These are phyloP conservation scores for Pollachius pollachius DNA, from an alignment of 2,113 vertebrate genomes.

Conservation along the genomic window DNA sequence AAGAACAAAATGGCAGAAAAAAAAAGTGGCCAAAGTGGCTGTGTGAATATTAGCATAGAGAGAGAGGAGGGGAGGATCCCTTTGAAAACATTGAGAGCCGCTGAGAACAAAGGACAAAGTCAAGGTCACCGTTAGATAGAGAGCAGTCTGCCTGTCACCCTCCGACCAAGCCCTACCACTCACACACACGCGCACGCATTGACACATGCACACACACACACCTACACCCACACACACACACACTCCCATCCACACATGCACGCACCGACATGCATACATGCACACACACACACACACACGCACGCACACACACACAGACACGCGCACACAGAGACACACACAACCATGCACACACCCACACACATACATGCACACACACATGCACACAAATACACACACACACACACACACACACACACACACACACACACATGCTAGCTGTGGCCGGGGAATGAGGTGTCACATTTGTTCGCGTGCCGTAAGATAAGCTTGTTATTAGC, in stretches of 20 bases:
- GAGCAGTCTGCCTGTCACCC: conserved; percentile 33
- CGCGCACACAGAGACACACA: too few species aligned
- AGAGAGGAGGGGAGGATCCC: conserved; percentile 6
- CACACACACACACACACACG: conserved; percentile 12
- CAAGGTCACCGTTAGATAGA: conserved; percentile 66
- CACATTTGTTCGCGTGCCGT: conserved; percentile 54
- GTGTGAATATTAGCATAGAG: conserved; percentile 60
- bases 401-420: conserved; percentile 4
- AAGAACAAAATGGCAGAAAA: conserved; percentile 31
- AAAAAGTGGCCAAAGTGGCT: conserved; percentile 32
- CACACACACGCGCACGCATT: background rate
- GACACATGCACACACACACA: background rate
- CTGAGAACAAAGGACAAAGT: conserved; percentile 51
- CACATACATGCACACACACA: too few species aligned
- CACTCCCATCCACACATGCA: background rate
- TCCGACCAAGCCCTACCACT: conserved; percentile 29
- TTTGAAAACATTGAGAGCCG: conserved; percentile 27
- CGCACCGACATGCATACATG: background rate
- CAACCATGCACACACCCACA: too few species aligned
- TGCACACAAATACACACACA: too few species aligned
- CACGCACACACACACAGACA: background rate
- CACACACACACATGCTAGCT: conserved; percentile 9
- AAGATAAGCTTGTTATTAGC: conserved; percentile 59
- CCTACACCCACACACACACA: background rate
- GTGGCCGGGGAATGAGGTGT: conserved; percentile 58